Base-by-base conservation (phyloP, 1,140 invertebrate species). In the Riptortus pedestris region DNA sequence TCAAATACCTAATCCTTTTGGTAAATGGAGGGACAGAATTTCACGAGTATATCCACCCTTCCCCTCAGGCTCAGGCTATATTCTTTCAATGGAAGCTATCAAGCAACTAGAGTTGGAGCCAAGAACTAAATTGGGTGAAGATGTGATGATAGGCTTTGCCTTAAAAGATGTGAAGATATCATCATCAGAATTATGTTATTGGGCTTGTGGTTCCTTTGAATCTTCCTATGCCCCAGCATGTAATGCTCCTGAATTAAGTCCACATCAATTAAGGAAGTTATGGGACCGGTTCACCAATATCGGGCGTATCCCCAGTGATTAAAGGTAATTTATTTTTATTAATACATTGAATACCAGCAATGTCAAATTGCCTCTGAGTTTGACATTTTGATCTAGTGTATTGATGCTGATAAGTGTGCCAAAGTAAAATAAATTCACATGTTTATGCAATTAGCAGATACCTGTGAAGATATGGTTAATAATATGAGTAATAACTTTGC, bases 91-190 rank as follows among this genome's bases (percentile, higher is more conserved):
- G 12, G 20, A 55, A 1, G 11, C 24, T 24, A 9, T 26, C 14
- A 22, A 14, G 16, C 14, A 55, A 14, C 24, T 27, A 0, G 2
- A 55, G 14, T 5, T 55, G 5, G 24, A 55, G 3, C 20, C 51
- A 9, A 26, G 22, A 55, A 26, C 7, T 9, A 55, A 55, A 27
- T 7, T 55, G 2, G 51, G 51, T 24, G 51, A 55, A 55, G 51
- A 55, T 26, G 51, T 55, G 7, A 55, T 55, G 51, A 55, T 55
- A 24, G 51, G 51, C 16, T 55, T 24, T 55, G 51, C 22, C 5
- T 24, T 55, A 27, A 38, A 14, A 14, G 14, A 55, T 1, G 0
- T 55, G 24, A 55, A 55, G 24, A 26, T 24, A 14, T 24, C 51
- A 14, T 7, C 1, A 0, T 16, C 22, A 9, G 20, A 22, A 24